Base-by-base conservation (phyloP, 2,113 vertebrate species). In the Phyllopteryx taeniolatus region DNA sequence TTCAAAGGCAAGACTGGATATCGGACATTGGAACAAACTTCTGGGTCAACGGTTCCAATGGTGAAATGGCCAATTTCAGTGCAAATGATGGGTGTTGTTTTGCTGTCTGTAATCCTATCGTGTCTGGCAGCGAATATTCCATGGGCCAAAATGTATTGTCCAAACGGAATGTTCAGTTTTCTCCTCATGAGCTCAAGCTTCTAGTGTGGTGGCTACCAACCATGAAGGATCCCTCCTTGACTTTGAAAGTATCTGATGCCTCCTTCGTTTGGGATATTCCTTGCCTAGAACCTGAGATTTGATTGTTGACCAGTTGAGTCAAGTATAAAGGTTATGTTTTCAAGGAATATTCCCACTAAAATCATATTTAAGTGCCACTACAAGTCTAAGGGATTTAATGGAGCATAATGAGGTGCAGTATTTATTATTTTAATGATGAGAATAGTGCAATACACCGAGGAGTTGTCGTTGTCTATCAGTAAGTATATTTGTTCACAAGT, bases 391-490 rank as follows among this genome's bases (percentile, higher is more conserved):
- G 57, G 44, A 83, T 68, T 43, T 6, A 70, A 68, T 39, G 47
- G 33, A 20, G 57, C 57, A 44, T 46, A 42, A 49, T 39, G 22
- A 57, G 13, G 35, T 15, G 33, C 64, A 70, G 17, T 64, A 44
- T 42, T 71, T 53, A 14, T 51, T 51, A 54, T 67, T 64, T 35
- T 53, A n/a, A 8, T 59, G 1, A 75, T 71, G 70, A 86, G 63
- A 80, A 81, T 53, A 75, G 85, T 90, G 87, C 88, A 89, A 90
- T 90, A 89, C 81, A 77, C 65, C 46, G 73, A 56, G 54, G 60
- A 70, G 61, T 35, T 77, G 65, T 73, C 39, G 78, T 44, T 14
- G n/a, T 81, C 61, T 56, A 22, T 11, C 74, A 5, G 35, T 39
- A 39, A 5, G 2, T 39, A 39, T 39, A 39, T 39, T 39, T 39